Base-by-base conservation (phyloP, 35 echinoderm and acorn worm genomes). In the Holothuria glaberrima region DNA sequence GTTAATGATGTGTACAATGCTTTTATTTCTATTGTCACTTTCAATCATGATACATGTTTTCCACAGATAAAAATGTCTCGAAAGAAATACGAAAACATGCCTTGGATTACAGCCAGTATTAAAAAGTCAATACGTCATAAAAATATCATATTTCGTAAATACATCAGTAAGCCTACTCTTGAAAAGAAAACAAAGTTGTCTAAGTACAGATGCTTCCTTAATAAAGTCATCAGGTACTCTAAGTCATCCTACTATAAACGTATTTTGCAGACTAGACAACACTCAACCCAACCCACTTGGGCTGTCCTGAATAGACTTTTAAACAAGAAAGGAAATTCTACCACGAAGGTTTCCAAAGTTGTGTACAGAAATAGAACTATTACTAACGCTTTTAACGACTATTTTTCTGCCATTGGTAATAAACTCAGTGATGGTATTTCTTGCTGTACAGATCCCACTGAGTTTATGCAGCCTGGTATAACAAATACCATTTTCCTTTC, bases 191-290 rank as follows among this genome's bases (percentile, higher is more conserved):
- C 31, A 20, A 26, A 33, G 21, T 18, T 69, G 24, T 69, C 66
- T 25, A 69, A 69, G 66, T 24, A 69, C 66, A 69, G 66, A 78
- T 3, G 13, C 45, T 45, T 38, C 74, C 74, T 78, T 25, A 78
- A 78, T 9, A 78, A 78, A 46, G 5, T 30, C 27, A 75, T 41
- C 32, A 46, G 33, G 44, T 78, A 41, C 45, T 12, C 74, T 35
- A 78, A 78, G 74, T 78, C 74, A 14, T 48, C 32, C 12, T 78
- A 78, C n/a, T 48, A 78, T 2, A 33, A 78, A 35, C 74, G 74
- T 46, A 78, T 78, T 6, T 14, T 78, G 4, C 74, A 78, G 32
- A 48, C 32, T 44, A 78, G 45, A 44, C 74, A 36, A n/a, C 74
- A 41, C 74, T 78, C 74, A 20, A 9, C 35, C 7, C 9, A 44